Percentiles rank a stretch among this genome's conserved stretches.
Evolutionary conservation across 2,888 invertebrate genomes (phyloP).

Genomic region (Diadromus collaris): DNA sequence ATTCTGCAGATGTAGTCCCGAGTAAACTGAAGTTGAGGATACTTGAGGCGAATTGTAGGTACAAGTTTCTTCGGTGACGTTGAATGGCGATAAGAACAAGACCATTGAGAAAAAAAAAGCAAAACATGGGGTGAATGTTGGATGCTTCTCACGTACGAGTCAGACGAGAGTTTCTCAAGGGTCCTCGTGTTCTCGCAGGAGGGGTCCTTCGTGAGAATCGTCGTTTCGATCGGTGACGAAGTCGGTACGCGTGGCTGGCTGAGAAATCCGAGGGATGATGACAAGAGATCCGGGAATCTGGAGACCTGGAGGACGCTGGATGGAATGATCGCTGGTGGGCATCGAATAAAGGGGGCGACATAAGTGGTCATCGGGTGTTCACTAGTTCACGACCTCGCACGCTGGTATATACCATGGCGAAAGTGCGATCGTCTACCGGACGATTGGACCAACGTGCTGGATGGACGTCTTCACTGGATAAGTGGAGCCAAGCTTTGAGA

Average conservation of each 20-base stretch:
- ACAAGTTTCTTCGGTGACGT: not conserved
- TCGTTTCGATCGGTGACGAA: conserved; percentile 35
- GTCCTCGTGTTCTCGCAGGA: conserved; percentile 32
- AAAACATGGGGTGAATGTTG: not conserved
- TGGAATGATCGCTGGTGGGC: conserved; percentile 22
- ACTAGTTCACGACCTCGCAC: conserved; percentile 14
- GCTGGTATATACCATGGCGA: conserved; percentile 2
- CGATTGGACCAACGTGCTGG: conserved; percentile 26
- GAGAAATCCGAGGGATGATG: conserved; percentile 32
- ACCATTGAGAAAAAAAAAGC: not conserved
- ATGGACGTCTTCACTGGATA: conserved; percentile 44
- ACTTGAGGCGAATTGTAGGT: not conserved
- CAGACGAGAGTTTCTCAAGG: conserved; percentile 60
- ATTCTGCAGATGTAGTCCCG: not conserved
- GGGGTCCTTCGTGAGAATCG: conserved; percentile 36
- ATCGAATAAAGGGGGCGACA: conserved; percentile 36
- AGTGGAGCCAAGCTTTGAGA: conserved; percentile 34
- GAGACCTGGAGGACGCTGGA: conserved; percentile 23
- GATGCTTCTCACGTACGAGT: conserved; percentile 62
- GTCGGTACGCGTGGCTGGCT: conserved; percentile 48
- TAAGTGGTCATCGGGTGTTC: conserved; percentile 10
- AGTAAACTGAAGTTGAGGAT: not conserved
- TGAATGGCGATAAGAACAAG: conserved; percentile 6
- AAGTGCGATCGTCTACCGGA: conserved; percentile 41
- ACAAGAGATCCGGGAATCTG: not conserved